Base-by-base conservation (phyloP, 2,113 vertebrate genomes). In the Paratilapia polleni region DNA sequence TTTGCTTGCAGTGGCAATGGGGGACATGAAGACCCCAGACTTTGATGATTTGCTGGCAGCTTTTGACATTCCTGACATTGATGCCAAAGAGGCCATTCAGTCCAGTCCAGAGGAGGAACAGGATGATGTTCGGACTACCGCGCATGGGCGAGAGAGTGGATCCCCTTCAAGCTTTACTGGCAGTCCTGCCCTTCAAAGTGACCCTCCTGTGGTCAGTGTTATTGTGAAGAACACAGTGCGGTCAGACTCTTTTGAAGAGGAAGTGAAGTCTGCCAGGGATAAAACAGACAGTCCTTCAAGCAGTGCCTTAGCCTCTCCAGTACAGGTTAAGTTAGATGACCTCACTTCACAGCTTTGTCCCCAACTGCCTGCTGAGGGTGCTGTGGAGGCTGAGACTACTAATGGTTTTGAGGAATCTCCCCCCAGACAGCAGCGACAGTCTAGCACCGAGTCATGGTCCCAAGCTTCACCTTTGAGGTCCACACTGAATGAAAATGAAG, bases 1-100 rank as follows among this genome's bases (percentile, higher is more conserved):
- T 92, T 87, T 81, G n/a, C 75, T 83, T 80, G 77, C 85, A 82
- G 93, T 49, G 94, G 93, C 92, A 82, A 99, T 99, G 98, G 98
- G 98, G 90, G 98, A 99, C 95, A 98, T 99, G 98, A 99, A 99
- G 88, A 99, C 98, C 12, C 98, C 98, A 8, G 98, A 99, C 87
- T 99, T 99, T 4, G 98, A 99, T 15, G 98, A 99, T 93, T 96
- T 99, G 2, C 88, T 99, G 93, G 98, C 98, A 47, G 98, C 98
- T 1, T 99, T 99, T 34, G 98, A 99, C 92, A 99, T 99, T 74
- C 98, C 98, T 0, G 98, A 99, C 84, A 98, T 99, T n/a, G 97
- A 99, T 86, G 95, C 98, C 0, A 98, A 98, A 31, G 98, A 98
- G 78, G 97, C 98, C 80, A 99, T 99, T 64, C 97, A 98, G 2